Evolutionary conservation across 2,797 vertebrate species (phyloP).

Genomic region (Oceanodroma leucorhoa): DNA sequence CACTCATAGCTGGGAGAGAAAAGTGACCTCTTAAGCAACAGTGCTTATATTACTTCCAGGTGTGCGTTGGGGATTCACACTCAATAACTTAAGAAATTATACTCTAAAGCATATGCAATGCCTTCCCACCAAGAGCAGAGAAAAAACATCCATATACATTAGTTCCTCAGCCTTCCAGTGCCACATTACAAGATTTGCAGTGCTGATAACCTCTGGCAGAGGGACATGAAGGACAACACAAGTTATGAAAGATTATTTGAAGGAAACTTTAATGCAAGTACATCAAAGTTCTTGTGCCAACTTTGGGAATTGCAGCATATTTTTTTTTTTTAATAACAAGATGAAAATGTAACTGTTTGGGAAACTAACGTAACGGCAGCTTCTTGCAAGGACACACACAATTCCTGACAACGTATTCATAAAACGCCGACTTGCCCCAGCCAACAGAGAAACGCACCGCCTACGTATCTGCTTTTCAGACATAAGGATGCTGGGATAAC

Average conservation of each 20-base stretch:
- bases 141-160: background rate
- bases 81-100: background rate
- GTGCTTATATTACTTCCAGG: background rate
- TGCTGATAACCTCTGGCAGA: background rate
- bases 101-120: background rate
- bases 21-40: background rate
- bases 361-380: background rate
- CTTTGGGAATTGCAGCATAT: background rate
- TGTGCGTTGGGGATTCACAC: background rate
- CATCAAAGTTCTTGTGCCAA: background rate
- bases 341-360: no score
- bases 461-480: accelerated
- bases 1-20: background rate
- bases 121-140: background rate
- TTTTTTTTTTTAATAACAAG: background rate
- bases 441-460: background rate
- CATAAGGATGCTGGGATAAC: background rate
- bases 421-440: background rate
- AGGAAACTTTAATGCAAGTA: background rate
- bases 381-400: no score
- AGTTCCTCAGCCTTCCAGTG: background rate
- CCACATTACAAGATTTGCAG: background rate
- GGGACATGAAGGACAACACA: background rate
- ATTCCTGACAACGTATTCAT: background rate
- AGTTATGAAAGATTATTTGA: background rate